These are phyloP conservation scores for Drosophila prostipennis DNA, from an alignment of 2,888 invertebrate genomes.

Conservation along the genomic window DNA sequence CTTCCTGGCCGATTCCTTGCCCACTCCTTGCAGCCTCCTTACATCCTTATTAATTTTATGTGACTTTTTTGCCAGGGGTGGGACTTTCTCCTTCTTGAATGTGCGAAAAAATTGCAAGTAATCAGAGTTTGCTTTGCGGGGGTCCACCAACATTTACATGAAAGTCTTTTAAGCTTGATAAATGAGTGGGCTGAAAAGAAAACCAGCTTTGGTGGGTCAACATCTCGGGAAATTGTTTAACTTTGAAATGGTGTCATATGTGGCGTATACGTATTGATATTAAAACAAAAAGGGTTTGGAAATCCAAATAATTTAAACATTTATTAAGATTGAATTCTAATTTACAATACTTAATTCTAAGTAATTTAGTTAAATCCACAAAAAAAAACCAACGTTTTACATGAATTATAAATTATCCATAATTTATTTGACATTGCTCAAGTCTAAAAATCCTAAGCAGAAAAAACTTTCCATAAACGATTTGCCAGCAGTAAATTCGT, in stretches of 20 bases:
- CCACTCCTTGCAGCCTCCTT: constrained; percentile 18
- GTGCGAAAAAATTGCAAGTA: constrained; percentile 60
- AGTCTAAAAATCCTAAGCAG: not conserved
- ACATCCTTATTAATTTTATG: constrained; percentile 76
- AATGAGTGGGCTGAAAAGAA: constrained; percentile 55
- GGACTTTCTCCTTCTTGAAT: constrained; percentile 29
- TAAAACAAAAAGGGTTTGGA: too few species aligned
- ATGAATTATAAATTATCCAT: too few species aligned
- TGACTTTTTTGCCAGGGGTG: constrained; percentile 57
- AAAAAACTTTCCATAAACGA: constrained; percentile 5
- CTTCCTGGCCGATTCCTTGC: not conserved
- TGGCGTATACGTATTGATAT: constrained; percentile 13
- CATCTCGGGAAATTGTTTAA: not conserved
- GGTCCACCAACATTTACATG: constrained; percentile 59
- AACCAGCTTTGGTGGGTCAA: constrained; percentile 17
- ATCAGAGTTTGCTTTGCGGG: constrained; percentile 49
- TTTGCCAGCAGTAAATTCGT: constrained; percentile 21
- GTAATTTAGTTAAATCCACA: too few species aligned
- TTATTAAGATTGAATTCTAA: too few species aligned
- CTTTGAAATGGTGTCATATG: constrained; percentile 9
- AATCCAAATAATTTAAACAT: too few species aligned
- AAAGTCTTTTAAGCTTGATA: constrained; percentile 80
- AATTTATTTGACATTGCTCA: not conserved
- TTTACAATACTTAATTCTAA: too few species aligned
- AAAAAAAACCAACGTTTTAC: too few species aligned